A percentile compares a stretch with the other conserved stretches of the same genome.
phyloP scores from a whole-genome alignment of 2,888 invertebrate species.

The Syrista parreyssii region DNA sequence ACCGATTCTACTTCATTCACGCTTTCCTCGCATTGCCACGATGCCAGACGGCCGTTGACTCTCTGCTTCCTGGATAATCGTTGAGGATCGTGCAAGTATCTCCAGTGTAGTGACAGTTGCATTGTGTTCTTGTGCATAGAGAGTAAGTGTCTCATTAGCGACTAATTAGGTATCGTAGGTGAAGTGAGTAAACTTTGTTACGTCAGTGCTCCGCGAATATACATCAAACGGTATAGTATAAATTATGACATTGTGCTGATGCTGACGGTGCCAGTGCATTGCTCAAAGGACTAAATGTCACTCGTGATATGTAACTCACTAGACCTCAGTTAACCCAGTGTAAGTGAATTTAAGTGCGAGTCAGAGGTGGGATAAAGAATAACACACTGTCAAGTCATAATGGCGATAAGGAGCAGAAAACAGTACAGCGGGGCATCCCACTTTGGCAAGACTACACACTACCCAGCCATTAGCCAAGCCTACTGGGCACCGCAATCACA shows the following conservation, averaged over 20 bases:
- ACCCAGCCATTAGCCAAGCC: conserved; percentile 85
- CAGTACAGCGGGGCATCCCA: conserved; percentile 54
- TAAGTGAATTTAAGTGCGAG: not conserved
- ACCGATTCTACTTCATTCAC: not conserved
- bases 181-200: not conserved
- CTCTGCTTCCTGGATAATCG: not conserved
- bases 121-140: not conserved
- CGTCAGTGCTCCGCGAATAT: not conserved
- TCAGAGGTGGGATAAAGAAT: not conserved
- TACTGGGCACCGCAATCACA: conserved; percentile 87
- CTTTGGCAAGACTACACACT: conserved; percentile 62
- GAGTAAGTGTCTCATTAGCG: not conserved
- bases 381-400: conserved; percentile 24
- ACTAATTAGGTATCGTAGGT: not conserved
- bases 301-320: not conserved
- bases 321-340: not conserved
- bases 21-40: not conserved
- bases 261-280: not conserved
- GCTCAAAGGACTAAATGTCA: not conserved
- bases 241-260: not conserved
- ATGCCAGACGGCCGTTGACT: not conserved
- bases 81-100: not conserved
- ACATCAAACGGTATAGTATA: not conserved
- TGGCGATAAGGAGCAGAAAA: conserved; percentile 65
- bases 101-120: not conserved